Evolutionary conservation across 2,888 invertebrate genomes (phyloP).

Genomic region (Deilephila elpenor): DNA sequence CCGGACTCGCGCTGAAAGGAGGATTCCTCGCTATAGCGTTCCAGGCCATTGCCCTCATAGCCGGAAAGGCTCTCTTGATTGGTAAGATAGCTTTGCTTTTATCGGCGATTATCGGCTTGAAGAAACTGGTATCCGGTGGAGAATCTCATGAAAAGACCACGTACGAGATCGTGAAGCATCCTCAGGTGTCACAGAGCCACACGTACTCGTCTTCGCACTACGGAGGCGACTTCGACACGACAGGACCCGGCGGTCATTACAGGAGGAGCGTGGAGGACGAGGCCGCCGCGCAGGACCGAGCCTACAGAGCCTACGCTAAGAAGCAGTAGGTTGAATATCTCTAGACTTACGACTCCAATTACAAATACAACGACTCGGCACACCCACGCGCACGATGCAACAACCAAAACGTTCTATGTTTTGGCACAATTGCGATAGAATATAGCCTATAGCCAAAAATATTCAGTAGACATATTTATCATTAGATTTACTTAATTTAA

Average conservation of each 20-base stretch:
- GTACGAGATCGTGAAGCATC: slow-evolving; percentile 93
- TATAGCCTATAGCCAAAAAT: slow-evolving; percentile 25
- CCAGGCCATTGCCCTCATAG: slow-evolving; percentile 89
- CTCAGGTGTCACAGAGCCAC: slow-evolving; percentile 91
- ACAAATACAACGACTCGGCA: slow-evolving; percentile 27
- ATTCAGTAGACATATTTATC: slow-evolving; percentile 35
- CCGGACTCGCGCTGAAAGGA: slow-evolving; percentile 88
- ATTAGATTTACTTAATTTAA: slow-evolving; percentile 37
- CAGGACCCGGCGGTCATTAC: slow-evolving; percentile 85
- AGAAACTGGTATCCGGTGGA: slow-evolving; percentile 88
- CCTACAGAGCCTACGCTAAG: slow-evolving; percentile 83
- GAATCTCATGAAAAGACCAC: slow-evolving; percentile 91
- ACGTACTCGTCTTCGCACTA: slow-evolving; percentile 89
- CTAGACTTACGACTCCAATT: slow-evolving; percentile 70
- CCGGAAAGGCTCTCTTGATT: slow-evolving; percentile 92
- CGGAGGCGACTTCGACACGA: slow-evolving; percentile 85
- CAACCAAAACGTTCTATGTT: slow-evolving; percentile 28
- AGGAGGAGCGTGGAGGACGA: slow-evolving; percentile 85
- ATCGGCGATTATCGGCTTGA: slow-evolving; percentile 91
- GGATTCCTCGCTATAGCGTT: slow-evolving; percentile 90
- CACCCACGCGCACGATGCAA: slow-evolving; percentile 29
- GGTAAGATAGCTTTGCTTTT: slow-evolving; percentile 93
- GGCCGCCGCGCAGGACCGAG: slow-evolving; percentile 86
- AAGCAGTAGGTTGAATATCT: slow-evolving; percentile 64
- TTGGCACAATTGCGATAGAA: slow-evolving; percentile 17